A percentile compares a stretch with the other conserved stretches of the same genome.
These are phyloP conservation scores for Tenebrio molitor DNA, from an alignment of 1,140 invertebrate genomes.

Conservation along the genomic window DNA sequence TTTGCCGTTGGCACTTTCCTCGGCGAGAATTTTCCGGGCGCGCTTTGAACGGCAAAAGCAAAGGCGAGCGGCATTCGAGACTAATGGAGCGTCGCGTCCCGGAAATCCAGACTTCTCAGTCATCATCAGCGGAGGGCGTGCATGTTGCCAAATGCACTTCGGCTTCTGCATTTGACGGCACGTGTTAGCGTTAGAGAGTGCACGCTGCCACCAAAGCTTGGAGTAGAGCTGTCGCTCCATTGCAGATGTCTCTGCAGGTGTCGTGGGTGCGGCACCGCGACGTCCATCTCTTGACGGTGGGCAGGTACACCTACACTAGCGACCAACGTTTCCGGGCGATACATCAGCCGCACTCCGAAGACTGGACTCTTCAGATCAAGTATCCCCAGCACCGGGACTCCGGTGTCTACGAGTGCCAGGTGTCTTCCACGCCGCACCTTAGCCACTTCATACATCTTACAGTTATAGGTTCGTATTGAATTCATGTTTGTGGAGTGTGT, in stretches of 20 bases:
- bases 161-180: conserved; percentile 14
- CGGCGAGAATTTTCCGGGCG: background rate
- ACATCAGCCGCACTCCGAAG: conserved; percentile 85
- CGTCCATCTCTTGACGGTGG: conserved; percentile 90
- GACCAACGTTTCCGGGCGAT: conserved; percentile 90
- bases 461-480: conserved; percentile 79
- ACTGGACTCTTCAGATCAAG: conserved; percentile 87
- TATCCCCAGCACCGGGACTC: conserved; percentile 80
- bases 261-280: conserved; percentile 92
- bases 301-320: conserved; percentile 90
- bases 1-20: background rate
- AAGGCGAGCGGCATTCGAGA: too few species aligned
- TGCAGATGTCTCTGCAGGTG: conserved; percentile 85
- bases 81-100: background rate
- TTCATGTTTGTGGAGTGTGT: background rate
- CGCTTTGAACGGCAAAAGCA: background rate
- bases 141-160: conserved; percentile 5
- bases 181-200: conserved; percentile 1
- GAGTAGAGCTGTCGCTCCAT: conserved; percentile 55
- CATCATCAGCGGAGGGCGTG: background rate
- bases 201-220: conserved; percentile 28
- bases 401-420: conserved; percentile 86
- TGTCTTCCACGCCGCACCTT: conserved; percentile 83
- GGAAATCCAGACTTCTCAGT: conserved; percentile 6
- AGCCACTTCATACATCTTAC: conserved; percentile 82